Evolutionary conservation across 2,888 invertebrate species (phyloP).

Genomic region (Chorisops tibialis): DNA sequence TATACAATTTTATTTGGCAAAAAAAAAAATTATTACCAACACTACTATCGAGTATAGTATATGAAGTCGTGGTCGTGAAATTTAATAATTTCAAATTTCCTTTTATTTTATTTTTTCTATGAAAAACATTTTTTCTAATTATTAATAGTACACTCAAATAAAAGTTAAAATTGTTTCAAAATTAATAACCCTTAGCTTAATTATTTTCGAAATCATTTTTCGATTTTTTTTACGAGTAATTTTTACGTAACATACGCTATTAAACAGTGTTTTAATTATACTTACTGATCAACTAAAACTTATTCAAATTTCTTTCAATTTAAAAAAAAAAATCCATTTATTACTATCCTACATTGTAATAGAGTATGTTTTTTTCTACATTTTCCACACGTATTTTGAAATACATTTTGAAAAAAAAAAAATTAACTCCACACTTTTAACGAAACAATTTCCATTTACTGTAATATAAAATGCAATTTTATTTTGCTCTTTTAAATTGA

Average conservation of each 20-base stretch:
- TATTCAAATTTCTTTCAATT: no score
- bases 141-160: slow-evolving; percentile 34
- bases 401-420: no score
- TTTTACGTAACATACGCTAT: background rate
- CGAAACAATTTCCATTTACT: no score
- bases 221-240: no score
- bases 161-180: background rate
- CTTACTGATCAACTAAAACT: slow-evolving; percentile 23
- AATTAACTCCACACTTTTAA: no score
- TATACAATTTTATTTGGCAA: background rate
- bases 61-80: slow-evolving; percentile 48
- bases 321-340: no score
- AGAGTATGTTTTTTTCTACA: no score
- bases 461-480: no score
- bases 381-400: no score
- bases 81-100: slow-evolving; percentile 8
- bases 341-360: no score
- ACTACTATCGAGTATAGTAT: slow-evolving; percentile 41
- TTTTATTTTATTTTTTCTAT: background rate
- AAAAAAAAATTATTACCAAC: slow-evolving; percentile 1
- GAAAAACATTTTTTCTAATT: background rate
- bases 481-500: background rate
- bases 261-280: background rate
- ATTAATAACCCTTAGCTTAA: background rate
- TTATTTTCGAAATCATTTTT: background rate